Base-by-base conservation (phyloP, 2,888 invertebrate genomes). In the Pterostichus niger region DNA sequence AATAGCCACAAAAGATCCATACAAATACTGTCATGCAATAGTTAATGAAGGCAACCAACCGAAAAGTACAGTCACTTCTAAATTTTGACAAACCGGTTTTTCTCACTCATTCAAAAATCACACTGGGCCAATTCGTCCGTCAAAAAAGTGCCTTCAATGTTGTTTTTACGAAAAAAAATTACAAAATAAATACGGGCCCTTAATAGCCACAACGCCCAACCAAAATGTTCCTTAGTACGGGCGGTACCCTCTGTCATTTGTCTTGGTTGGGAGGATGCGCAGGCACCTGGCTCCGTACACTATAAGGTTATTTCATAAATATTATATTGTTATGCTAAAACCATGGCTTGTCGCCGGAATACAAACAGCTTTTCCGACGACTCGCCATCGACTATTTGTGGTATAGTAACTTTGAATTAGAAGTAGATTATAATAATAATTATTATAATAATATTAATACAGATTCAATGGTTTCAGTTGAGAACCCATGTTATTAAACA, bases 141-240 rank as follows among this genome's bases (percentile, higher is more conserved):
- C 95, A 94, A 94, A 96, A 96, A 96, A 96, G 96, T 96, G 96
- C 96, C 96, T 96, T 96, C 96, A 95, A 93, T 94, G 93, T 95
- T 95, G 94, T 96, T 96, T 96, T 94, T 95, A 94, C 94, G 93
- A 94, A 93, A 94, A 93, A 92, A 93, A 94, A 93, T 92, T 93
- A 93, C 93, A 93, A 93, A 93, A 87, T 89, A 93, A 92, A 64
- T 61, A 92, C 91, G 94, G 96, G 95, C 96, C 96, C 96, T 94
- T 94, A 94, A 96, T 96, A 96, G 96, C 94, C 94, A 92, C 92
- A 91, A 91, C 91, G 93, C 94, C 94, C 93, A 93, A 92, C 93
- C 93, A 92, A 93, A 93, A 88, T 89, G 85, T 86, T 86, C 86
- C 87, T 87, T 86, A 85, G 87, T 87, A 85, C 87, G 86, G 89